Percentiles rank a stretch among this genome's conserved stretches.
Conservation (phyloP, 1,140 invertebrate species). For the Heliconius eleuchia region DNA sequence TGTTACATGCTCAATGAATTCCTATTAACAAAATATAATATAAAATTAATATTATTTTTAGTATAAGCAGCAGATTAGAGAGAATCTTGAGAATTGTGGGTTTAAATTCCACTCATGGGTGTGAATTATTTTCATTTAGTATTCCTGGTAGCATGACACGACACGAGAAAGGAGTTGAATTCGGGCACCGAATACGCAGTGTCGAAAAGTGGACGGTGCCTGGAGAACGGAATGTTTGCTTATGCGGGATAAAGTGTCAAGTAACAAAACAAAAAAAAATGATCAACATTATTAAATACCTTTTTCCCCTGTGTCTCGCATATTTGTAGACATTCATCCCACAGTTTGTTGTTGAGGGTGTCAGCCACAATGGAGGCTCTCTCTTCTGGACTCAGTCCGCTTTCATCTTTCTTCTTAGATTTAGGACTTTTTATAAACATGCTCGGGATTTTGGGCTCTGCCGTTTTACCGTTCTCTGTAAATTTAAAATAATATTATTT, state of each 20-base stretch:
- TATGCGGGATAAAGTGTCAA: too few species aligned
- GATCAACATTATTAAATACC: conserved; percentile 54
- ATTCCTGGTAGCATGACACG: background rate
- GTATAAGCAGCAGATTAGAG: too few species aligned
- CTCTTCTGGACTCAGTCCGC: conserved; percentile 64
- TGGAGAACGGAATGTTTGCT: too few species aligned
- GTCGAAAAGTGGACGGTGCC: too few species aligned
- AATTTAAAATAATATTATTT: background rate
- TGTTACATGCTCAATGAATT: conserved; percentile 85
- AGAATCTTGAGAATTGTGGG: background rate
- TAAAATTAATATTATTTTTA: background rate
- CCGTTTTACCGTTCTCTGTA: conserved; percentile 33
- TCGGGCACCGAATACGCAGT: too few species aligned
- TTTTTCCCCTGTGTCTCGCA: conserved; percentile 78
- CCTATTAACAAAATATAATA: conserved; percentile 49
- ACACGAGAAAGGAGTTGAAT: background rate
- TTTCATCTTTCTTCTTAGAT: conserved; percentile 42
- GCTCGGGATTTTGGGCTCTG: conserved; percentile 45
- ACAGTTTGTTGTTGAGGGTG: conserved; percentile 84
- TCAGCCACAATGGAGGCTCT: conserved; percentile 83
- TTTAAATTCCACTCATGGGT: background rate
- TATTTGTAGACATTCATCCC: conserved; percentile 83
- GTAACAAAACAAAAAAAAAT: too few species aligned
- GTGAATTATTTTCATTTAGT: background rate
- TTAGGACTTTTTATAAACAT: conserved; percentile 49